These are phyloP conservation scores for Caretta caretta DNA, from an alignment of 2,113 vertebrate species.

Conservation along the genomic window DNA sequence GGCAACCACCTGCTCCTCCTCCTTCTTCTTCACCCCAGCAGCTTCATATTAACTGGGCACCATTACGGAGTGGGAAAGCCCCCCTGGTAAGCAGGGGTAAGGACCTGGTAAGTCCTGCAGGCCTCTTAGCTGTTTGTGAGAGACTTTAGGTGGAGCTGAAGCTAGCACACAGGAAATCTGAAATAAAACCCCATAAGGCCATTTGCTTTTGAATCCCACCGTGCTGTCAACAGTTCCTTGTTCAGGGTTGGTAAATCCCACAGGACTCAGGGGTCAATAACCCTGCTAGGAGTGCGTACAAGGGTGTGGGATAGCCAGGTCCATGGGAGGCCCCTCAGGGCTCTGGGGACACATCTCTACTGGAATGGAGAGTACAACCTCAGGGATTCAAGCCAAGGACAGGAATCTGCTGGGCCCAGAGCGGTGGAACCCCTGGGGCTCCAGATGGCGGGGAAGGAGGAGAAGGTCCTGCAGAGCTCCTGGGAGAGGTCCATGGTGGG, in stretches of 20 bases:
- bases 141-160: neutral
- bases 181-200: neutral
- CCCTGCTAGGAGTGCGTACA: neutral
- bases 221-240: neutral
- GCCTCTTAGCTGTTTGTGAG: neutral
- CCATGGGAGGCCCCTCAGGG: neutral
- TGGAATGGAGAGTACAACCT: neutral
- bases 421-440: neutral
- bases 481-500: neutral
- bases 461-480: neutral
- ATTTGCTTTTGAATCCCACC: neutral
- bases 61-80: neutral
- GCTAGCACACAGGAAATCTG: neutral
- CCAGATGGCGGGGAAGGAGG: neutral
- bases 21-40: neutral
- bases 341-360: neutral
- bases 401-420: neutral
- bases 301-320: neutral
- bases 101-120: neutral
- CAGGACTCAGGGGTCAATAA: neutral
- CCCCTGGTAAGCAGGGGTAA: neutral
- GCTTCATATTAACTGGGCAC: neutral
- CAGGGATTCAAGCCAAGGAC: neutral
- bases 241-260: neutral
- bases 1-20: neutral